phyloP scores from a whole-genome alignment of 2,888 invertebrate genomes.

The Patella ulyssiponensis region DNA sequence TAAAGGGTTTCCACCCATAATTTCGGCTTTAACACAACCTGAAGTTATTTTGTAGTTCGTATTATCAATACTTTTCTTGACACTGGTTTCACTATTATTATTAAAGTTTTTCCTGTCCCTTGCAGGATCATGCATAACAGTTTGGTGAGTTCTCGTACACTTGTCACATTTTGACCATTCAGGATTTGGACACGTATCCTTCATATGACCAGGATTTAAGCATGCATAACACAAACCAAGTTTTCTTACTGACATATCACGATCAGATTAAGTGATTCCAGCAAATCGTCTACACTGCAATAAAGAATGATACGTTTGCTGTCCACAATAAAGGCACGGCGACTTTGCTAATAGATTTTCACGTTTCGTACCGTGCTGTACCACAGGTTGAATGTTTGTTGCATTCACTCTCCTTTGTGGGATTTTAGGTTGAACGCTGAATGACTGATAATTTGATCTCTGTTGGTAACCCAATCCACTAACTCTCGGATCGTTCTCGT shows the following conservation, averaged over 20 bases:
- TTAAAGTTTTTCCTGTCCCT: no score
- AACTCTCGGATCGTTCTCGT: neutral
- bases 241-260: neutral
- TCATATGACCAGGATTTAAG: neutral
- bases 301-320: neutral
- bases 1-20: neutral
- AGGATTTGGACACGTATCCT: neutral
- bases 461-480: neutral
- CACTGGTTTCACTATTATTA: no score
- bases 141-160: no score
- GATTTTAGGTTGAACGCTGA: neutral
- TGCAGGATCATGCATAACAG: no score
- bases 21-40: neutral
- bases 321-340: neutral
- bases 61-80: neutral
- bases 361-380: neutral
- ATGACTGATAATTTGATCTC: neutral
- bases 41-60: neutral
- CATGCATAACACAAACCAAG: neutral
- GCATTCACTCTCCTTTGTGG: no score
- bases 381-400: no score
- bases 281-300: neutral
- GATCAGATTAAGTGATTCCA: neutral
- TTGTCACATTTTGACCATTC: no score
- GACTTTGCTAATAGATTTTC: neutral